Base-by-base conservation (phyloP, 2,888 invertebrate genomes). In the Melieria omissa region DNA sequence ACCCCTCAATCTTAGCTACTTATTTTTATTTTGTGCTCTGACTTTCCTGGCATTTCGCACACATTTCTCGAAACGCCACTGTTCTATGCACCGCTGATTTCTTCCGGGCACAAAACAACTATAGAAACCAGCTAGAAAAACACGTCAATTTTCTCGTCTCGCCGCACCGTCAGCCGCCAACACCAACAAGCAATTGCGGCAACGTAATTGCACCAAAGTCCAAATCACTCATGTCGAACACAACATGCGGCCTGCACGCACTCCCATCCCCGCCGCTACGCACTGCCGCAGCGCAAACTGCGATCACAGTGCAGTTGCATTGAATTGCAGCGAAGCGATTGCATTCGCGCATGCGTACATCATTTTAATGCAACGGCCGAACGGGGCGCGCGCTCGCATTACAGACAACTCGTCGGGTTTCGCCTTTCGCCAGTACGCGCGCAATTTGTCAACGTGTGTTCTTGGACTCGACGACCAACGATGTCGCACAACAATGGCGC, bases 41-140 rank as follows among this genome's bases (percentile, higher is more conserved):
- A 12, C 64, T 14, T 64, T 42, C 46, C 44, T 14, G 61, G 1
- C 10, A 12, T 29, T 47, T 65, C 29, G 29, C 29, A 29, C 29
- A 29, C 29, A 29, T 29, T 29, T 29, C 29, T 14, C 16, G 54
- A 52, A 10, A 65, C 44, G 49, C 54, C 41, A 29, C 29, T 16
- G 10, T 55, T 55, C 62, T 55, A 57, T 49, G 73, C 73, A 62
- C 70, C 65, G 73, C 45, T 70, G 65, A 70, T 14, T 70, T 73
- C 73, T 61, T 70, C 66, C 70, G 66, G 58, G 58, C 16, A 49
- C 49, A 65, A 52, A 52, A 29, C 12, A 41, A 54, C 29, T 4
- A 16, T 3, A 29, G 29, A 29, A 29, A 29, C 29, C 29, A 29
- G 29, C 29, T 29, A 29, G 29, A 29, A 29, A 29, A 29, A 29